Evolutionary conservation across 1,140 invertebrate species (phyloP), one percentile per base, ranked within the genome.

Genomic region (Adoxophyes honmai): DNA sequence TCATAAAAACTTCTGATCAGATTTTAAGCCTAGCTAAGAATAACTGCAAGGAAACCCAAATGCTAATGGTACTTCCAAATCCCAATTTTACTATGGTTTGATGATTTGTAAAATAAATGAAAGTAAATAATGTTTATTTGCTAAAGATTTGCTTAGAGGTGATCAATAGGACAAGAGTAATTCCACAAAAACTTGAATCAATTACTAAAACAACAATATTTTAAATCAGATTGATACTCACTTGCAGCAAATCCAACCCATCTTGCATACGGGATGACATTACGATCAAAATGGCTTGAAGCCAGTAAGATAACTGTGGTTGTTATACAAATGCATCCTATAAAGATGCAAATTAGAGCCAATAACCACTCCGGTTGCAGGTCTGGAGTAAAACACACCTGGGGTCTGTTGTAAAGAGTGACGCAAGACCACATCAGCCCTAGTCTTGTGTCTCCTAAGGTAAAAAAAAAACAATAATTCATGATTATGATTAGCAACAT

Each of bases 231-330:
- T 33, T 51, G 34, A 18, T 59, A 90, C 93, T 92, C 93, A 97
- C 95, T 98, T 78, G 97, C 97, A 66, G 96, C 95, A 90, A 98
- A 98, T 75, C 97, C 97, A 64, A 98, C 95, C 97, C 97, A 98
- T 79, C 97, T 90, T 4, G 97, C 97, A 91, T 97, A 97, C 1
- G 96, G 95, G 66, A 98, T 94, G 0, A 97, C 95, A 88, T 96
- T 95, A 51, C 95, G 90, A 83, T 97, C 96, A 95, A 97, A 98
- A 72, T 96, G 95, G 18, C 97, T 98, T 10, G 95, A 93, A 9
- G 94, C 93, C 14, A 98, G 86, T 8, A 98, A 86, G 66, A 98
- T 95, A 48, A 98, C 94, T 1, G 97, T 98, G 3, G 95, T 95
- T 0, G 96, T 97, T 53, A 98, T 96, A 75, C 96, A 97, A 74